Evolutionary conservation across 2,113 vertebrate species (phyloP).

Genomic region (Stegastes partitus): DNA sequence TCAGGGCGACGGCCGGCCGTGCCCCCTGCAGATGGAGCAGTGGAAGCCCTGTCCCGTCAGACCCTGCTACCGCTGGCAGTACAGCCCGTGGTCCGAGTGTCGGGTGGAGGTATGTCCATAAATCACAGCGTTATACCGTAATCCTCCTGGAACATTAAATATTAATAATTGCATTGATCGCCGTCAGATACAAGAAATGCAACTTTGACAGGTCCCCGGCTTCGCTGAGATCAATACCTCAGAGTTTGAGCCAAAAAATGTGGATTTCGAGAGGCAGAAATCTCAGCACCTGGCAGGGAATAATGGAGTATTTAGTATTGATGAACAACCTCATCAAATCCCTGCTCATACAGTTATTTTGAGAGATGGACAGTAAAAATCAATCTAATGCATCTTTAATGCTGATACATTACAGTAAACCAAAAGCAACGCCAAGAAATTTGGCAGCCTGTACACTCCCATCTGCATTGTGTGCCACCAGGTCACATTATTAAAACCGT

Average conservation of each 20-base stretch:
- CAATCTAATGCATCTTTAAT: slow-evolving; percentile 64
- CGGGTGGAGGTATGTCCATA: slow-evolving; percentile 89
- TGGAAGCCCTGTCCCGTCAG: slow-evolving; percentile 96
- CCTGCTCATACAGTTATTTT: slow-evolving; percentile 33
- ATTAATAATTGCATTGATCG: slow-evolving; percentile 31
- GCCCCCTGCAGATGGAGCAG: slow-evolving; percentile 91
- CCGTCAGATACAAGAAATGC: slow-evolving; percentile 36
- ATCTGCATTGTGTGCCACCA: slow-evolving; percentile 17
- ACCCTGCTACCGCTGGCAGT: slow-evolving; percentile 96
- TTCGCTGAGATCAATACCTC: slow-evolving; percentile 37
- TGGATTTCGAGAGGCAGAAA: slow-evolving; percentile 32
- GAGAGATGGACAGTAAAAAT: slow-evolving; percentile 48
- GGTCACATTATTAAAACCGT: slow-evolving; percentile 36
- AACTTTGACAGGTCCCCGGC: slow-evolving; percentile 21
- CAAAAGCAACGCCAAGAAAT: slow-evolving; percentile 15
- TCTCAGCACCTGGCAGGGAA: slow-evolving; percentile 32
- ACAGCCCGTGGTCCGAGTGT: slow-evolving; percentile 94
- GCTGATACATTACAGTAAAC: slow-evolving; percentile 45
- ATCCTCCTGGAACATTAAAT: slow-evolving; percentile 18
- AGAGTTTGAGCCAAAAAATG: slow-evolving; percentile 30
- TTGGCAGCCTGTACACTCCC: slow-evolving; percentile 13
- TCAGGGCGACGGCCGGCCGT: slow-evolving; percentile 96
- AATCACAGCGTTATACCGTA: background rate
- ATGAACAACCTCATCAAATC: slow-evolving; percentile 59
- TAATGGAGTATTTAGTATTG: slow-evolving; percentile 62